These are phyloP conservation scores for Rhodophaea formosa DNA, from an alignment of 2,888 invertebrate species.

Conservation along the genomic window DNA sequence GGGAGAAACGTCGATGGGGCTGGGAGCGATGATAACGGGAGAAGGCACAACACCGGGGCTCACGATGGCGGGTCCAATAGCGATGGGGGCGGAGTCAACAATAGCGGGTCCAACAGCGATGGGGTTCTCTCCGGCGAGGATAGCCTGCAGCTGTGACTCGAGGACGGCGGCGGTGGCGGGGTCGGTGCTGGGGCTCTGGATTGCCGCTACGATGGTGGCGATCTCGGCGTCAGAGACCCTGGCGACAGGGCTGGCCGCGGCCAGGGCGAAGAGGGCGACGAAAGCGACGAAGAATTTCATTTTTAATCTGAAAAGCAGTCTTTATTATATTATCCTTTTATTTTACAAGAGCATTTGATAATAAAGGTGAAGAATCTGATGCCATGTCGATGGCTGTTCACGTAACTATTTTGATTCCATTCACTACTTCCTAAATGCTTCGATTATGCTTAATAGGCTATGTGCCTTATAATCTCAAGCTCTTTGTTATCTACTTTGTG, in stretches of 20 bases:
- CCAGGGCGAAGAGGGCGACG: conserved; percentile 21
- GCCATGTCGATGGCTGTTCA: too few species aligned
- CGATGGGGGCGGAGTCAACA: background rate
- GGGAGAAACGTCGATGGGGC: background rate
- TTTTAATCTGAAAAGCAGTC: conserved; percentile 15
- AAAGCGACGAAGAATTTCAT: conserved; percentile 27
- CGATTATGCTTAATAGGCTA: too few species aligned
- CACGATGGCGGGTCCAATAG: background rate
- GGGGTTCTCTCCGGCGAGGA: background rate
- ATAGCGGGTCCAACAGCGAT: conserved; percentile 10
- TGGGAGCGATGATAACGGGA: background rate
- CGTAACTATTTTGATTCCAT: too few species aligned
- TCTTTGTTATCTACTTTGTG: too few species aligned
- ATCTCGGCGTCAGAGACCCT: conserved; percentile 19
- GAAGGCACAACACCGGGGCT: background rate
- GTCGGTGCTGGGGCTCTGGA: conserved; percentile 28
- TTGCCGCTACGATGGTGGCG: conserved; percentile 25
- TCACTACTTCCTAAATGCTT: too few species aligned
- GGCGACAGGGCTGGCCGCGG: conserved; percentile 19
- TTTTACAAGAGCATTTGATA: too few species aligned
- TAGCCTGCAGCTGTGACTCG: conserved; percentile 14
- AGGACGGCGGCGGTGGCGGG: conserved; percentile 25
- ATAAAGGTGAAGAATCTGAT: too few species aligned
- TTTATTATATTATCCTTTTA: too few species aligned
- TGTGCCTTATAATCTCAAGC: too few species aligned